Conservation (phyloP, 2,888 invertebrate species). For the Lymantria monacha region DNA sequence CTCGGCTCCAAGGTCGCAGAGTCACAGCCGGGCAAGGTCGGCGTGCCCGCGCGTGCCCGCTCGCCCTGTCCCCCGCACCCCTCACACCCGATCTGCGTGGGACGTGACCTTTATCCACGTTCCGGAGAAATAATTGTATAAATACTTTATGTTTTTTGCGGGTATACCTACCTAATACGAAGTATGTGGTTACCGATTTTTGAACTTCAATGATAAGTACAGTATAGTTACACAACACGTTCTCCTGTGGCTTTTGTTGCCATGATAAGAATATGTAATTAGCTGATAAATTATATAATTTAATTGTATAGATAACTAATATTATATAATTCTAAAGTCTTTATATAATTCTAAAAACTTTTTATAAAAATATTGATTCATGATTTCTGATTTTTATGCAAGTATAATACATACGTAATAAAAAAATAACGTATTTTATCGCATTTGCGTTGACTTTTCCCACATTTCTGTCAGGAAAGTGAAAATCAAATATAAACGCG, state of each 20-base stretch:
- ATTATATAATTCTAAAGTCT: too few species aligned
- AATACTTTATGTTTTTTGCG: constrained; percentile 65
- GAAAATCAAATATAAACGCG: too few species aligned
- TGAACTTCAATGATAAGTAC: not conserved
- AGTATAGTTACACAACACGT: constrained; percentile 1
- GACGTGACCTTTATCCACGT: constrained; percentile 79
- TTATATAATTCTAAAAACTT: too few species aligned
- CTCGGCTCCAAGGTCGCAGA: constrained; percentile 79
- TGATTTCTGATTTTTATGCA: too few species aligned
- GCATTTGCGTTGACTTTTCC: too few species aligned
- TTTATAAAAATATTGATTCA: too few species aligned
- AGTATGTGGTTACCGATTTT: constrained; percentile 18
- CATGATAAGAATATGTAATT: too few species aligned
- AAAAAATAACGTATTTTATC: too few species aligned
- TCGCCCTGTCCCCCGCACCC: constrained; percentile 43
- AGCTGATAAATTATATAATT: too few species aligned
- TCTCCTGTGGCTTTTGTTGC: not conserved
- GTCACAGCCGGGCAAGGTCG: constrained; percentile 82
- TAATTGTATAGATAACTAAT: too few species aligned
- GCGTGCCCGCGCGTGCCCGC: constrained; percentile 76
- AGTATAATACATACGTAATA: too few species aligned
- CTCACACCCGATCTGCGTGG: constrained; percentile 74
- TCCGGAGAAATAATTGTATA: constrained; percentile 77
- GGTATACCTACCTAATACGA: constrained; percentile 46
- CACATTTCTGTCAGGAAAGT: too few species aligned